These are phyloP conservation scores for Chrysochloris asiatica DNA, from an alignment of 2,113 vertebrate species.

Conservation along the genomic window DNA sequence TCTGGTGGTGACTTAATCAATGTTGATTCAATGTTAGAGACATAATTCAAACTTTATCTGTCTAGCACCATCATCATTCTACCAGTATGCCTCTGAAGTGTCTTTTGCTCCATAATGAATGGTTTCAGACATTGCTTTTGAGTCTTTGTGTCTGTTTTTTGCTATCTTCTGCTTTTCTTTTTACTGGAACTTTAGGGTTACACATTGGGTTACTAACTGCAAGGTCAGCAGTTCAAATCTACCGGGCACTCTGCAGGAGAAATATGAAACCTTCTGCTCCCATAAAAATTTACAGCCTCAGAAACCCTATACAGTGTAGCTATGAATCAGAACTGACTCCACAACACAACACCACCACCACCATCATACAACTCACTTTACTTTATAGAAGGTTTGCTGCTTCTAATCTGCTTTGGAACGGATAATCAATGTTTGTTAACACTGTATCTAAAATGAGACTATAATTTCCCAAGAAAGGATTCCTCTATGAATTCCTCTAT, in stretches of 20 bases:
- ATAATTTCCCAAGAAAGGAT: not conserved
- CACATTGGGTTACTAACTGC: no score
- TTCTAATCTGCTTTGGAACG: not conserved
- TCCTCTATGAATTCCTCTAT: not conserved
- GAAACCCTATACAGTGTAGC: no score
- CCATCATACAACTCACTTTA: slow-evolving; percentile 3
- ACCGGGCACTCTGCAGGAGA: no score
- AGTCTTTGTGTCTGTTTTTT: not conserved
- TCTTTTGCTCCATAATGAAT: not conserved
- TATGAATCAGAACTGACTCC: no score
- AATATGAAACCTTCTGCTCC: no score
- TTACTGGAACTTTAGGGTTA: not conserved
- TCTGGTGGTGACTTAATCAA: not conserved
- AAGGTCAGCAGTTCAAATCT: no score
- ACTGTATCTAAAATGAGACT: not conserved
- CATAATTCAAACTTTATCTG: not conserved
- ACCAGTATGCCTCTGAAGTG: not conserved
- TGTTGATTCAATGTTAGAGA: not conserved
- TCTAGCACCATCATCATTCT: not conserved
- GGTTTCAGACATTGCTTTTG: not conserved
- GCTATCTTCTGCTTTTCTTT: not conserved
- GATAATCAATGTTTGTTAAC: not conserved
- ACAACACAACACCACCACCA: no score
- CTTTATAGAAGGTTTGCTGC: not conserved
- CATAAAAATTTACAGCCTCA: no score